A percentile compares a stretch with the other conserved stretches of the same genome.
Conservation (phyloP, 1,140 invertebrate species). For the Mesaphorura yosii region DNA sequence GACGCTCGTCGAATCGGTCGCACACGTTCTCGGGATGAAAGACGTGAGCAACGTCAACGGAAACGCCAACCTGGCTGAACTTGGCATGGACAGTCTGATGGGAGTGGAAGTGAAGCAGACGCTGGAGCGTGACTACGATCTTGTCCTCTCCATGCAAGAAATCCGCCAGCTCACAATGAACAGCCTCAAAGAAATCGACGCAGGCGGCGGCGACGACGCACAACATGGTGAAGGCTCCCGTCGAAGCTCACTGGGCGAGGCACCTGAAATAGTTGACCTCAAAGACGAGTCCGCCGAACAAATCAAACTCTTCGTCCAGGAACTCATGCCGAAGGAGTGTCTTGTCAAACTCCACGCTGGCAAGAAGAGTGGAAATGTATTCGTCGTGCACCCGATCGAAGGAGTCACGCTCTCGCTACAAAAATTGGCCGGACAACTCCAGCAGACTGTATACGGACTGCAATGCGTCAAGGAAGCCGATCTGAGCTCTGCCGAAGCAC, state of each 20-base stretch:
- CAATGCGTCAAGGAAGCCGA: conserved; percentile 72
- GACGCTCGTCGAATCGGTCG: conserved; percentile 61
- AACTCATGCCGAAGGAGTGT: conserved; percentile 41
- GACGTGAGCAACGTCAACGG: conserved; percentile 62
- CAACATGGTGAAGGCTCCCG: conserved; percentile 11
- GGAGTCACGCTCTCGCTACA: conserved; percentile 61
- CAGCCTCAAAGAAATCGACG: conserved; percentile 55
- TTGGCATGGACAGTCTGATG: conserved; percentile 97
- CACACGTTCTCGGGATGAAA: conserved; percentile 78
- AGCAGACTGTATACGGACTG: conserved; percentile 72
- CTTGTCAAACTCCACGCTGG: conserved; percentile 38
- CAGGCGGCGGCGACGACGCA: conserved; percentile 36
- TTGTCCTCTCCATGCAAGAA: conserved; percentile 63
- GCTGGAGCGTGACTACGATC: conserved; percentile 66
- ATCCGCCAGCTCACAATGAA: conserved; percentile 68
- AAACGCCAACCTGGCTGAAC: conserved; percentile 66
- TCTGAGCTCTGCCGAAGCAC: conserved; percentile 52
- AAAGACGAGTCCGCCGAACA: conserved; percentile 26
- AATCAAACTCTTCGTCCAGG: conserved; percentile 34
- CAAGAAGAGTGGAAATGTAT: conserved; percentile 44
- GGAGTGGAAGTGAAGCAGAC: conserved; percentile 73
- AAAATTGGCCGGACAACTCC: conserved; percentile 54
- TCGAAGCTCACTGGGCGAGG: conserved; percentile 9
- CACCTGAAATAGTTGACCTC: conserved; percentile 15
- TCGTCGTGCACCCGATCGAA: conserved; percentile 84